Percentiles rank a stretch among this genome's conserved stretches.
phyloP scores from a whole-genome alignment of 1,140 invertebrate genomes.

The Scaptomyza graminum region DNA sequence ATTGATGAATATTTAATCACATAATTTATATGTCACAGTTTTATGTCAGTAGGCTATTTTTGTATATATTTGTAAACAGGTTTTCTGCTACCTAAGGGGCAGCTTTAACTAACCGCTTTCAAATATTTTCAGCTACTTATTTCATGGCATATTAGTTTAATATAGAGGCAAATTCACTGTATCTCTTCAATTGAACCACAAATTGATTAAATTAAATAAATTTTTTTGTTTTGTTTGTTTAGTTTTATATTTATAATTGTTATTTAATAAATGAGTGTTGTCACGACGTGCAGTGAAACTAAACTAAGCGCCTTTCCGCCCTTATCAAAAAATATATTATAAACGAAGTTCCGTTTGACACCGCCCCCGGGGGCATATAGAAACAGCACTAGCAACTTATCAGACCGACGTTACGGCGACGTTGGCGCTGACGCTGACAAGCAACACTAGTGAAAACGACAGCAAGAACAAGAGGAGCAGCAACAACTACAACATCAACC shows the following conservation, averaged over 20 bases:
- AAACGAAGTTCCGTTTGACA: constrained; percentile 42
- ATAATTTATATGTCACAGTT: no score
- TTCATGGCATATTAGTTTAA: no score
- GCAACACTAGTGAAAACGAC: constrained; percentile 27
- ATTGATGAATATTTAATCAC: no score
- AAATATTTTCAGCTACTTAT: no score
- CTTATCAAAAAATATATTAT: constrained; percentile 49
- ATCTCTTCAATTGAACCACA: no score
- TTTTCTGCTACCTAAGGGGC: no score
- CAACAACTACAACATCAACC: constrained; percentile 13
- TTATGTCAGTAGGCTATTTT: no score
- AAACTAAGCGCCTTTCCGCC: constrained; percentile 34
- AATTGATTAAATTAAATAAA: no score
- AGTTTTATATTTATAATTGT: constrained; percentile 7
- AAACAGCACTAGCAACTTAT: constrained; percentile 52
- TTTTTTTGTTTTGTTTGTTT: no score
- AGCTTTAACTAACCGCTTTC: no score
- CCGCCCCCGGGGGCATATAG: constrained; percentile 15
- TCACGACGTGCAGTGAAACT: constrained; percentile 25
- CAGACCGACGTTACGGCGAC: constrained; percentile 28
- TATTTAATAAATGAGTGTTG: constrained; percentile 24
- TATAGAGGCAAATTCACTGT: no score
- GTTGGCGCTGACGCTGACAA: constrained; percentile 30
- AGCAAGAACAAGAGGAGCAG: constrained; percentile 3
- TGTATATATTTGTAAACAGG: no score